phyloP scores from a whole-genome alignment of 2,797 vertebrate species.

The Zenarchopterus dispar region DNA sequence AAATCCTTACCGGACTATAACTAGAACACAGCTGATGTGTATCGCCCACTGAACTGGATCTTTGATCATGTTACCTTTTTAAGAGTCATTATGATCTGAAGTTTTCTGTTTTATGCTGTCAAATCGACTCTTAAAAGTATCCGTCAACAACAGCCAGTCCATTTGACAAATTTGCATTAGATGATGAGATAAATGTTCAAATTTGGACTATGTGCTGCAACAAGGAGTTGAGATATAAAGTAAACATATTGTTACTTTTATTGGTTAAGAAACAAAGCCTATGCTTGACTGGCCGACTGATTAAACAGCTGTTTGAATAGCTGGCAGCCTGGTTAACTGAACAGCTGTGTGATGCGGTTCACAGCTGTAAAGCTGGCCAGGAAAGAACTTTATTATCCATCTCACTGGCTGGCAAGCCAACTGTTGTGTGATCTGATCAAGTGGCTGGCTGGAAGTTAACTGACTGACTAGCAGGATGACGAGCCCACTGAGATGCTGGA shows the following conservation, averaged over 20 bases:
- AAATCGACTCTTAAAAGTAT: too few species aligned
- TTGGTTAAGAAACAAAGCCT: background rate
- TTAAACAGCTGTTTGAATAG: constrained; percentile 39
- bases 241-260: constrained; percentile 6
- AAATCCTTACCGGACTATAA: too few species aligned
- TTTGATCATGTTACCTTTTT: too few species aligned
- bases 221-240: background rate
- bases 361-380: constrained; percentile 55
- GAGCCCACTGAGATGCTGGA: background rate
- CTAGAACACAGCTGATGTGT: too few species aligned
- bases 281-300: constrained; percentile 18
- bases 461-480: constrained; percentile 9
- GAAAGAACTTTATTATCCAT: constrained; percentile 48
- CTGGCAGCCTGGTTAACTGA: constrained; percentile 31
- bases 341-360: constrained; percentile 53
- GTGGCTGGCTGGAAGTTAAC: constrained; percentile 14
- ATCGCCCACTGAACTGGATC: too few species aligned
- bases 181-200: background rate
- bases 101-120: too few species aligned
- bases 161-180: too few species aligned
- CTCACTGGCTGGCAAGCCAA: constrained; percentile 47
- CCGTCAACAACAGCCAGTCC: too few species aligned
- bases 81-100: too few species aligned
- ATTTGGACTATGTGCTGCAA: background rate
- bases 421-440: constrained; percentile 40